Evolutionary conservation across 1,140 invertebrate genomes (phyloP), one percentile per base, ranked within the genome.

Genomic region (Trichoplusia ni): DNA sequence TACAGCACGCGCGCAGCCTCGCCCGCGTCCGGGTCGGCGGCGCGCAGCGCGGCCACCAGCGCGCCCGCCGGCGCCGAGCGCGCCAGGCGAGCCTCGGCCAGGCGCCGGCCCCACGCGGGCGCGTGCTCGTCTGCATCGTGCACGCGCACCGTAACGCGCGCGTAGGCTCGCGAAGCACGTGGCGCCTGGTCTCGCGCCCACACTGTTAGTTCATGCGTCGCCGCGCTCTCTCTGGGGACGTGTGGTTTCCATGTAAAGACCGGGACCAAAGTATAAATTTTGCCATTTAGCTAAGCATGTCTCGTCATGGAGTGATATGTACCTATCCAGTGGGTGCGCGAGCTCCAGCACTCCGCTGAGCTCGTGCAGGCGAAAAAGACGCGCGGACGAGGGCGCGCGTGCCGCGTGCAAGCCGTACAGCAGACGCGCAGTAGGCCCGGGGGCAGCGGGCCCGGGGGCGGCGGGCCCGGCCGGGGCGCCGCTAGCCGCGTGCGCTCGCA

Each of bases 181-280:
- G 95, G 95, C 0, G 97, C 97, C 75, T 96, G 94, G 87, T 99
- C 98, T 67, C 95, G 94, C 0, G 97, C 97, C 93, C 97, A 96
- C 2, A 98, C 95, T 0, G 96, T 98, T 27, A 99, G 82, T 25
- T 97, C 92, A 90, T 99, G 98, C 29, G 95, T 93, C 16, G 94
- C 92, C 4, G 95, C 94, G 13, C 94, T 94, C 87, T 99, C 97
- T 23, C 93, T 93, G 72, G 62, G 1, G 11, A 44, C 5, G 13
- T 18, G 4, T 9, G 4, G 2, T 35, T 35, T 35, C n/a, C n/a
- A n/a, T n/a, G n/a, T n/a, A n/a, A n/a, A n/a, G n/a, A n/a, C n/a
- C n/a, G n/a, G n/a, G n/a, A n/a, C n/a, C n/a, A n/a, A n/a, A n/a
- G n/a, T n/a, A n/a, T n/a, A 31, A 13, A 60, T 9, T 21, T 21